A percentile compares a stretch with the other conserved stretches of the same genome.
Conservation (phyloP, 2,797 vertebrate species). For the Coregonus ussuriensis region DNA sequence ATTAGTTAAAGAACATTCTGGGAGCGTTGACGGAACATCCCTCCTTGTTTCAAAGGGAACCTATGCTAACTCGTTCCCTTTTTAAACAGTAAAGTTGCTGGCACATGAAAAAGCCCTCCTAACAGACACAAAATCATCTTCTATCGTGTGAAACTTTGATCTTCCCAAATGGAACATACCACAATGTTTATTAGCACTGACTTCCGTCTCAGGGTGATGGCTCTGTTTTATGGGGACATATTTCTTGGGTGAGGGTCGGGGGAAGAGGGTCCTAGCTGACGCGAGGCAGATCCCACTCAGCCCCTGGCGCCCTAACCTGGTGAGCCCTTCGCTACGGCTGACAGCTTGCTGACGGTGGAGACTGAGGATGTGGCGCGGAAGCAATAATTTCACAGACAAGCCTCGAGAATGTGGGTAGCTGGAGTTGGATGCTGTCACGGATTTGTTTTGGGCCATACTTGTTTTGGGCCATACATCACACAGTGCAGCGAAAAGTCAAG, state of each 20-base stretch:
- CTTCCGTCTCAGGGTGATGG: too few relatives aligned
- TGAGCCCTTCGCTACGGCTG: conserved; percentile 6
- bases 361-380: conserved; percentile 25
- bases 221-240: not conserved
- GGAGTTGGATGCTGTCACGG: not conserved
- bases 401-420: conserved; percentile 23
- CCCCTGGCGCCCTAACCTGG: not conserved
- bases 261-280: not conserved
- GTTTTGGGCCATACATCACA: not conserved
- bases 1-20: not conserved
- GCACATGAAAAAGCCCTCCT: too few relatives aligned
- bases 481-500: not conserved
- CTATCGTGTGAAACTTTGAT: too few relatives aligned
- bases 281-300: not conserved
- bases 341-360: conserved; percentile 22
- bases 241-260: not conserved
- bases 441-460: not conserved
- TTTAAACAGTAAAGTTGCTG: too few relatives aligned
- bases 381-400: conserved; percentile 34
- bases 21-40: not conserved
- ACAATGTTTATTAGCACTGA: too few relatives aligned
- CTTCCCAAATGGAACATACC: too few relatives aligned
- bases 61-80: too few relatives aligned
- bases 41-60: too few relatives aligned
- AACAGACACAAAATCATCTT: too few relatives aligned